phyloP scores from a whole-genome alignment of 2,888 invertebrate genomes.

The Agriopis leucophaearia region DNA sequence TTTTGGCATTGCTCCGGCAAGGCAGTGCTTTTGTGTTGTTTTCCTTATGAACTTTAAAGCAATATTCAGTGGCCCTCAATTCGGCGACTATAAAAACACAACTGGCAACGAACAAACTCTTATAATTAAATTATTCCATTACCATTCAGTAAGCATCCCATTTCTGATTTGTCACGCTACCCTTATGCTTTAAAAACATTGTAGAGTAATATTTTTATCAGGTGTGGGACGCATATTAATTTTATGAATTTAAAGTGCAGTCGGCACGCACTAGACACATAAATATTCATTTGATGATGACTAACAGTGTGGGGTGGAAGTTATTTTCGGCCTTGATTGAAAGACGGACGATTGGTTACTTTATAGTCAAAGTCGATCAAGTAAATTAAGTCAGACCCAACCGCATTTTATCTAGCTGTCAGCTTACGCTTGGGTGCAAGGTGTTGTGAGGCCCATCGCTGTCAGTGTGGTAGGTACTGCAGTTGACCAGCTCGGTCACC shows the following conservation, averaged over 20 bases:
- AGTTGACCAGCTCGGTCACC: too few relatives aligned
- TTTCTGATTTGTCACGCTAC: constrained; percentile 35
- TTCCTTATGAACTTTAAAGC: neutral
- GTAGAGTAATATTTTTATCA: constrained; percentile 28
- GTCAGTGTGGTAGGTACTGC: too few relatives aligned
- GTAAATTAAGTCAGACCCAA: too few relatives aligned
- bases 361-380: constrained; percentile 4
- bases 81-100: constrained; percentile 11
- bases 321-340: neutral
- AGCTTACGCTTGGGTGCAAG: too few relatives aligned
- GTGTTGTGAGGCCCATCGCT: too few relatives aligned
- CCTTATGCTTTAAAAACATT: constrained; percentile 29
- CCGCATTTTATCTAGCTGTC: too few relatives aligned
- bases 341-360: neutral
- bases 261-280: constrained; percentile 48
- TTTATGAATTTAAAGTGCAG: constrained; percentile 44
- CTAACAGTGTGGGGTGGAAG: constrained; percentile 31
- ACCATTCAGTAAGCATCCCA: constrained; percentile 14
- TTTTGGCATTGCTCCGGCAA: too few relatives aligned
- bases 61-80: neutral
- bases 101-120: constrained; percentile 6
- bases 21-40: too few relatives aligned
- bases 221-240: constrained; percentile 40
- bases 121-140: constrained; percentile 34
- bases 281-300: constrained; percentile 46